phyloP scores from a whole-genome alignment of 35 echinoderm and acorn worm genomes.

The Ptychodera flava region DNA sequence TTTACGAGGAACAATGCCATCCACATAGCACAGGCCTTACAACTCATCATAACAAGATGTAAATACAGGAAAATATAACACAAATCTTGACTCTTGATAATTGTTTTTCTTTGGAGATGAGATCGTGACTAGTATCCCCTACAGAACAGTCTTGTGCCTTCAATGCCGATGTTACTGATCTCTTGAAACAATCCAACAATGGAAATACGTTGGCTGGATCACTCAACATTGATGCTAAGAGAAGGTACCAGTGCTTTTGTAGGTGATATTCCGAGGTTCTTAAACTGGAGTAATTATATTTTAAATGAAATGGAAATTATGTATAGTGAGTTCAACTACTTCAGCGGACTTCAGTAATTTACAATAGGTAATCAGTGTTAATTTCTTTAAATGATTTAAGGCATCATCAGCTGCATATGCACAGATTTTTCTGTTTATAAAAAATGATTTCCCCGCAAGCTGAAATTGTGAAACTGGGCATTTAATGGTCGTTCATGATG shows the following conservation, averaged over 20 bases:
- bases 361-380: too few species aligned
- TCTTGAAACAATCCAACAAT: background rate
- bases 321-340: too few species aligned
- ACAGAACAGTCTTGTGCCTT: background rate
- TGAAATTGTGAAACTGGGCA: background rate
- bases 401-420: background rate
- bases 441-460: background rate
- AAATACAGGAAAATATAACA: background rate
- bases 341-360: too few species aligned
- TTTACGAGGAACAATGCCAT: constrained; percentile 47
- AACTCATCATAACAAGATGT: background rate
- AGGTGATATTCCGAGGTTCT: too few species aligned
- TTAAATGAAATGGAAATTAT: too few species aligned
- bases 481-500: background rate
- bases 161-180: background rate
- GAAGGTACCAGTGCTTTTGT: too few species aligned
- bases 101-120: background rate
- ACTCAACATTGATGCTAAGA: too few species aligned
- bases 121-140: background rate
- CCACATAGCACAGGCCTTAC: constrained; percentile 13
- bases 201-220: too few species aligned
- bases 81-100: background rate
- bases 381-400: background rate
- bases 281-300: too few species aligned
- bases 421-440: background rate